These are phyloP conservation scores for Penaeus chinensis DNA, from an alignment of 1,140 invertebrate genomes.

Conservation along the genomic window DNA sequence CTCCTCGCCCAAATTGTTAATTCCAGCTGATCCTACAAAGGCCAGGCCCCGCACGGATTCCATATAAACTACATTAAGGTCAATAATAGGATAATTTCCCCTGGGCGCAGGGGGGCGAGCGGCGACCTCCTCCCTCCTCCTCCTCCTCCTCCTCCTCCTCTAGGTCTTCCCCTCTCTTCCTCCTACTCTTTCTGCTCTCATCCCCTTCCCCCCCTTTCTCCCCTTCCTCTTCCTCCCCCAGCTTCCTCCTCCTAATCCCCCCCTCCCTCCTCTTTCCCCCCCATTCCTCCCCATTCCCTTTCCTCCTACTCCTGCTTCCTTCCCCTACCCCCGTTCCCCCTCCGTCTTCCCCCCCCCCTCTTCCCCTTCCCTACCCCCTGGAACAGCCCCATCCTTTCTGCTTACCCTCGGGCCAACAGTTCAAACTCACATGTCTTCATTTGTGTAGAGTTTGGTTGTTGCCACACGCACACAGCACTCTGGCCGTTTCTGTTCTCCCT, in stretches of 20 bases:
- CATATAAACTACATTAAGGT: slow-evolving; percentile 61
- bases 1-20: slow-evolving; percentile 41
- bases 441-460: slow-evolving; percentile 2
- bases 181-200: too few species aligned
- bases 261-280: too few species aligned
- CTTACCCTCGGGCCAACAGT: slow-evolving; percentile 18
- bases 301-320: too few species aligned
- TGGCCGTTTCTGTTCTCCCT: background rate
- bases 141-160: too few species aligned
- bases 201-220: too few species aligned
- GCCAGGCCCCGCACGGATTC: slow-evolving; percentile 57
- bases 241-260: too few species aligned
- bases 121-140: background rate
- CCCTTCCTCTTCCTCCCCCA: too few species aligned
- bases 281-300: too few species aligned
- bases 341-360: too few species aligned
- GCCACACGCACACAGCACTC: slow-evolving; percentile 13
- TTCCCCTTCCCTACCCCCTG: background rate
- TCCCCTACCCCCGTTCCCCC: too few species aligned
- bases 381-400: slow-evolving; percentile 17
- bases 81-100: slow-evolving; percentile 62
- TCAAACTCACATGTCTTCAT: slow-evolving; percentile 22
- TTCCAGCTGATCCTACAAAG: slow-evolving; percentile 51
- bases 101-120: slow-evolving; percentile 8
- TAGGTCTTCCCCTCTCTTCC: too few species aligned